Percentiles rank a stretch among this genome's conserved stretches.
phyloP scores from a whole-genome alignment of 1,140 invertebrate genomes.

The Temnothorax longispinosus region DNA sequence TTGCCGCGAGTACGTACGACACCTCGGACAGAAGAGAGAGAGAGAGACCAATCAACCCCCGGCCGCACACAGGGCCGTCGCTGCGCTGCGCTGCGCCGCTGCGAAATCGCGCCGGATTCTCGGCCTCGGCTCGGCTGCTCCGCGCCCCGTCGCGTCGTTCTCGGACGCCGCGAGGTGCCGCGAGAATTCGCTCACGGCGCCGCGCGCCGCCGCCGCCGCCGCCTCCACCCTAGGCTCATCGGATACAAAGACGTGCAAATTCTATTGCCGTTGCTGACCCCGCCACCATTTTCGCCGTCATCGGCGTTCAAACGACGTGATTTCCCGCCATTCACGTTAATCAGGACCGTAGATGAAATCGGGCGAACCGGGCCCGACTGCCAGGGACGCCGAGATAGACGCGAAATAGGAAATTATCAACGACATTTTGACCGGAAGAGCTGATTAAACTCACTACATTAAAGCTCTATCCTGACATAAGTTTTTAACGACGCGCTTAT shows the following conservation, averaged over 20 bases:
- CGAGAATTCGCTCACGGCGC: conserved; percentile 16
- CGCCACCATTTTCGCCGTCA: neutral
- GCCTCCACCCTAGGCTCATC: neutral
- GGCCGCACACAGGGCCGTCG: conserved; percentile 24
- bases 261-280: neutral
- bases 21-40: neutral
- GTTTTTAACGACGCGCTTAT: neutral
- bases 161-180: conserved; percentile 41
- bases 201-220: neutral
- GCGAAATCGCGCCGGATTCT: conserved; percentile 40
- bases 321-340: conserved; percentile 1
- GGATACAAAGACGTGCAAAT: conserved; percentile 14
- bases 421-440: neutral
- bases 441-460: neutral
- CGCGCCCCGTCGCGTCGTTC: neutral
- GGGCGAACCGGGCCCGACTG: neutral
- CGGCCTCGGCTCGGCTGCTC: neutral
- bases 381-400: neutral
- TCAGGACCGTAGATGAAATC: neutral
- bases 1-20: neutral
- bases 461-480: neutral
- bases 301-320: neutral
- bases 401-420: neutral
- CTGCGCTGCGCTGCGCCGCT: neutral
- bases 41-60: conserved; percentile 47